Evolutionary conservation across 2,797 vertebrate species (phyloP).

Genomic region (Coccyzus lansbergi): DNA sequence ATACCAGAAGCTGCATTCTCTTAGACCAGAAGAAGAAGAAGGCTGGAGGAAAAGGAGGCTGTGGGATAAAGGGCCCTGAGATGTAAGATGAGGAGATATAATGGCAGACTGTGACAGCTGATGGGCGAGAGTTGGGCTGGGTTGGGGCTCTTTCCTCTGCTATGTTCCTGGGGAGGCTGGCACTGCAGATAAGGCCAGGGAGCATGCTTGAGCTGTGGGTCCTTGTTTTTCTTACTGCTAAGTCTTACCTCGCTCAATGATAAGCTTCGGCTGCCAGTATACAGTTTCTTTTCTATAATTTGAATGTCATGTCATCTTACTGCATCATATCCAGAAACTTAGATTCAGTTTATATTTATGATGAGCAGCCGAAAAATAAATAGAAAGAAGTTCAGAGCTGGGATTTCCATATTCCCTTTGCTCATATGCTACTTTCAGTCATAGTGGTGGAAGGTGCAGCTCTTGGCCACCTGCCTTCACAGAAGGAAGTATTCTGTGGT

Average conservation of each 20-base stretch:
- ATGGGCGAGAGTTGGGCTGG: background rate
- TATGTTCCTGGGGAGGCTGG: background rate
- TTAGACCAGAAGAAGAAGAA: background rate
- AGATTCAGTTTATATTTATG: background rate
- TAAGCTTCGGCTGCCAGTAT: background rate
- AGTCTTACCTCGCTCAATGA: background rate
- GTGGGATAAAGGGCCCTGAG: background rate
- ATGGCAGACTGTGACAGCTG: background rate
- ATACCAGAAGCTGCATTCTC: background rate
- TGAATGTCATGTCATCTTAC: background rate
- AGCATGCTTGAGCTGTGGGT: background rate
- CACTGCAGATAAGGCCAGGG: background rate
- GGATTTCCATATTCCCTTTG: background rate
- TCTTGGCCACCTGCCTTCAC: background rate
- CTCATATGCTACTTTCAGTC: background rate
- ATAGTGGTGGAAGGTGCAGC: background rate
- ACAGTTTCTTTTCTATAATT: background rate
- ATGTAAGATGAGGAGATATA: background rate
- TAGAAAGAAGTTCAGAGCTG: background rate
- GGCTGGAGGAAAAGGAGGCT: background rate
- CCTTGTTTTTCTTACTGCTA: background rate
- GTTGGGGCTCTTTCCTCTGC: background rate
- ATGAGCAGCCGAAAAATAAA: background rate
- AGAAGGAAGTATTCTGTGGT: background rate
- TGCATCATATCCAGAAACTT: background rate